These are phyloP conservation scores for Cavia aperea DNA, from an alignment of 2,113 vertebrate genomes.

Conservation along the genomic window DNA sequence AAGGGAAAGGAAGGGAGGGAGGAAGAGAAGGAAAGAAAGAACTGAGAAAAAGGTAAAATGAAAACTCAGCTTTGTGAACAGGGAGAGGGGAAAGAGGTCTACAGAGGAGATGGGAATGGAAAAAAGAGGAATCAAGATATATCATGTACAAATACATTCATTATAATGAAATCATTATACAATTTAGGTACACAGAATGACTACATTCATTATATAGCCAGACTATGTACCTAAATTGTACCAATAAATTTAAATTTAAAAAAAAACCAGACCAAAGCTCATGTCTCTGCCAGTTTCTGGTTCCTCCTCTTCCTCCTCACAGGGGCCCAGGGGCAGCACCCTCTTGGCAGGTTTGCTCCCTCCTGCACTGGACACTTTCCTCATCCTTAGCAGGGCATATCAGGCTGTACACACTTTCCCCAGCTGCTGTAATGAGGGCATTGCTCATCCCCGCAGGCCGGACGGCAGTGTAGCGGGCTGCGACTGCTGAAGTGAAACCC, in stretches of 20 bases:
- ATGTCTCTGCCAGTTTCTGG: neutral
- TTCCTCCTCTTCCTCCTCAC: neutral
- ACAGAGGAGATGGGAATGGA: neutral
- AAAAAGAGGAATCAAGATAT: neutral
- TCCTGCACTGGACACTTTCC: fast-evolving
- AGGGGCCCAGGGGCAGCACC: neutral
- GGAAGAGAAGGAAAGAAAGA: neutral
- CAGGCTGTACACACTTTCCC: no score
- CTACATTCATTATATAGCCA: neutral
- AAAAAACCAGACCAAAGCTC: neutral
- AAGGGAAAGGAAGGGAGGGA: neutral
- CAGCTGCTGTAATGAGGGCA: fast-evolving
- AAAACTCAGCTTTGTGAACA: neutral
- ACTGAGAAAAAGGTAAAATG: neutral
- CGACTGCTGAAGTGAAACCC: neutral
- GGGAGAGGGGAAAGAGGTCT: neutral
- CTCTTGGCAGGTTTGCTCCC: neutral
- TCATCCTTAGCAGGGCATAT: neutral
- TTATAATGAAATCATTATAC: neutral
- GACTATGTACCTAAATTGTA: neutral
- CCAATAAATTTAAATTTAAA: neutral
- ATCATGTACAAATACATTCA: neutral
- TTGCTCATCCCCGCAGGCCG: neutral
- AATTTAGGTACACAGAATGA: no score
- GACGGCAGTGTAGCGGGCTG: fast-evolving